Percentiles rank a stretch among this genome's conserved stretches.
Evolutionary conservation across 2,113 vertebrate species (phyloP).

Genomic region (Pseudonaja textilis): DNA sequence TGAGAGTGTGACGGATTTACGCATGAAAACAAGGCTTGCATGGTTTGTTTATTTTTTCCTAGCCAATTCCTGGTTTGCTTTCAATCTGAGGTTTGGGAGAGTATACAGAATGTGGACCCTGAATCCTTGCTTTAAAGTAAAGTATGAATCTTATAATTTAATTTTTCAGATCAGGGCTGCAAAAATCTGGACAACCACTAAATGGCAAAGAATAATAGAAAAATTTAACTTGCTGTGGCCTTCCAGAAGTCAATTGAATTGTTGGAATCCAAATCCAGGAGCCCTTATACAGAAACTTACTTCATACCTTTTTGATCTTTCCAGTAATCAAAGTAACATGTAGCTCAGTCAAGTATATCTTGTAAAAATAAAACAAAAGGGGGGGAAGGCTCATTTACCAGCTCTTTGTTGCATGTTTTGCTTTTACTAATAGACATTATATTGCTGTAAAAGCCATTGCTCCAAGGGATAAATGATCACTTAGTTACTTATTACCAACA

Average conservation of each 20-base stretch:
- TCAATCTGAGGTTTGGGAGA: neutral
- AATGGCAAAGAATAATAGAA: neutral
- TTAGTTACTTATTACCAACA: conserved; percentile 11
- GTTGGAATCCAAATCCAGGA: neutral
- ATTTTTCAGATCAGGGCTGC: neutral
- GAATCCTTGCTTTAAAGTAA: neutral
- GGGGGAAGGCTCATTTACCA: neutral
- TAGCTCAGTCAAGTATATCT: neutral
- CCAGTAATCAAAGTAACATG: neutral
- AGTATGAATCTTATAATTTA: neutral
- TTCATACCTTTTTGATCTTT: neutral
- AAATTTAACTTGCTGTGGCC: neutral
- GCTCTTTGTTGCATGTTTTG: neutral
- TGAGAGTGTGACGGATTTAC: neutral
- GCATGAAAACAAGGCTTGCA: neutral
- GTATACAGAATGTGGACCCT: neutral
- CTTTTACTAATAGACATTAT: conserved; percentile 9
- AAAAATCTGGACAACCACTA: neutral
- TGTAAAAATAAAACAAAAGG: neutral
- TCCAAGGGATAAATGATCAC: neutral
- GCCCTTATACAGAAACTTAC: neutral
- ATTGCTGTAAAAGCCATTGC: neutral
- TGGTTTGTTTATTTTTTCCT: neutral
- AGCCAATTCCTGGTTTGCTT: neutral
- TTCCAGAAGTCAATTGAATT: neutral